phyloP scores from a whole-genome alignment of 2,113 vertebrate genomes.

The Plotosus lineatus region DNA sequence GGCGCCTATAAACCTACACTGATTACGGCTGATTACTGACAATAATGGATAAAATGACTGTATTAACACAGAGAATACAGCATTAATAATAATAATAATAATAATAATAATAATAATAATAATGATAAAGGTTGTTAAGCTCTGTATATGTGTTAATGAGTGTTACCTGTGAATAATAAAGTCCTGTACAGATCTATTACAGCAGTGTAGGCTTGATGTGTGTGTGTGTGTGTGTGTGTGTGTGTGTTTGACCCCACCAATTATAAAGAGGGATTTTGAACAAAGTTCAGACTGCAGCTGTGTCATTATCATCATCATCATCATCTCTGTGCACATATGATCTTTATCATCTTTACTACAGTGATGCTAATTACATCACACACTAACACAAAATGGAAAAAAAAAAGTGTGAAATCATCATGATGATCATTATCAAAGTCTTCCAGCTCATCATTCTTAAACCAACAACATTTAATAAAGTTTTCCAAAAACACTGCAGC shows the following conservation, averaged over 20 bases:
- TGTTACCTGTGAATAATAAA: slow-evolving; percentile 42
- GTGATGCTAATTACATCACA: not conserved
- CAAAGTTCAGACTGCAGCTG: not conserved
- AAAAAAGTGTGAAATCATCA: not conserved
- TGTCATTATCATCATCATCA: not conserved
- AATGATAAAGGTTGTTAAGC: slow-evolving; percentile 9
- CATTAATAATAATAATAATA: not conserved
- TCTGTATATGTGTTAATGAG: slow-evolving; percentile 40
- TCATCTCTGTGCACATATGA: not conserved
- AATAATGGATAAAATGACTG: not conserved
- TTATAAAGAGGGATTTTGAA: not conserved
- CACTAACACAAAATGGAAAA: not conserved
- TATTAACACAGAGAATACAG: not conserved
- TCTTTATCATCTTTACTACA: not conserved
- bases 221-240: not conserved
- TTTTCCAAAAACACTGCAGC: not conserved
- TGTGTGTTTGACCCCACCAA: not conserved
- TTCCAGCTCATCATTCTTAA: not conserved
- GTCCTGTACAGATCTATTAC: slow-evolving; percentile 43
- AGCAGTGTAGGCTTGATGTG: slow-evolving; percentile 29
- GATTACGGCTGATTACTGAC: not conserved
- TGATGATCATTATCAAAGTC: not conserved
- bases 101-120: not conserved
- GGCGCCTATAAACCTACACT: not conserved
- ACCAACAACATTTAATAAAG: not conserved